These are phyloP conservation scores for Morus bassanus DNA, from an alignment of 2,797 vertebrate genomes.

Conservation along the genomic window DNA sequence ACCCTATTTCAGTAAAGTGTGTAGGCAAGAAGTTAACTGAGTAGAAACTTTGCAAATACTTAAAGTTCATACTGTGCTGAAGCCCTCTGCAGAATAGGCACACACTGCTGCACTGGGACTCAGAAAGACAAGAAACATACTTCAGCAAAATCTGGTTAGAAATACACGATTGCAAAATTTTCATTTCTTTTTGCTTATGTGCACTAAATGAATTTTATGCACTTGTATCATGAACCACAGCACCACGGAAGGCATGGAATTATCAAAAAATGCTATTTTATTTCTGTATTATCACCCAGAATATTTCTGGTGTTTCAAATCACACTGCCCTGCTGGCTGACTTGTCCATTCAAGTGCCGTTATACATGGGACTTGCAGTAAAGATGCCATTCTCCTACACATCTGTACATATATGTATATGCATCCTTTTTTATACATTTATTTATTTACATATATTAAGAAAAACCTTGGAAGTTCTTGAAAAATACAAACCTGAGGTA, in stretches of 20 bases:
- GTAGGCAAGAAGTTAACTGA: background rate
- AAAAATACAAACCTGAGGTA: background rate
- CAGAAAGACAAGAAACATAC: background rate
- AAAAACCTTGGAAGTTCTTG: background rate
- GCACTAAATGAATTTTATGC: background rate
- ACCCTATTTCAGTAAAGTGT: background rate
- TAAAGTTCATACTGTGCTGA: background rate
- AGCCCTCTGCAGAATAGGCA: background rate
- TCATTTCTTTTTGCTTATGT: background rate
- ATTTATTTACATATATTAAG: background rate
- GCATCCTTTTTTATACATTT: background rate
- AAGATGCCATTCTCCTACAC: background rate
- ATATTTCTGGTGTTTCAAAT: background rate
- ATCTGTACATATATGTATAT: background rate
- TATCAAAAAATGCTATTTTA: background rate
- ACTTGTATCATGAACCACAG: background rate
- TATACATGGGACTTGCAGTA: background rate
- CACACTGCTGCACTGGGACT: background rate
- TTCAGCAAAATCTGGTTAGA: background rate
- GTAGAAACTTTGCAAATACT: background rate
- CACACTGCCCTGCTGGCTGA: background rate
- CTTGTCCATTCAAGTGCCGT: background rate
- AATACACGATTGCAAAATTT: background rate
- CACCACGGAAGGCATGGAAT: fast-evolving
- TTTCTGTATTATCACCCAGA: background rate